phyloP scores from a whole-genome alignment of 92 coral and sea anemone species.

The Galaxea fascicularis region DNA sequence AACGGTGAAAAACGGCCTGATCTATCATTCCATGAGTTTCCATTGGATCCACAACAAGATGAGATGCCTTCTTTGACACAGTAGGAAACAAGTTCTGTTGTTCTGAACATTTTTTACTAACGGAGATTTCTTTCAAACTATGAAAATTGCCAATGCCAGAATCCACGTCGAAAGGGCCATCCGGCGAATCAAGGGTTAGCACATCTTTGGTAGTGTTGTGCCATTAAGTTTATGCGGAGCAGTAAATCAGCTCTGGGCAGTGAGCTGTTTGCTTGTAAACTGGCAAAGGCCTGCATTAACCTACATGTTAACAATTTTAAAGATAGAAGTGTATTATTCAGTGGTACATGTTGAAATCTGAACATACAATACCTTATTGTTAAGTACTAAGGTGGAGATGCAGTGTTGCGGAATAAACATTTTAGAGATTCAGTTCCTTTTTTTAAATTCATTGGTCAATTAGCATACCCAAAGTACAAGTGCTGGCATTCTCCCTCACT shows the following conservation, averaged over 20 bases:
- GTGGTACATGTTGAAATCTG: neutral
- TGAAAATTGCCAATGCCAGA: constrained; percentile 75
- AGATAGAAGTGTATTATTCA: neutral
- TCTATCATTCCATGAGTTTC: no score
- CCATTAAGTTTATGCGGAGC: constrained; percentile 67
- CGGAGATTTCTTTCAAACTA: constrained; percentile 63
- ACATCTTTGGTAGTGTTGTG: constrained; percentile 62
- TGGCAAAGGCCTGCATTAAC: constrained; percentile 68
- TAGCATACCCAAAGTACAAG: no score
- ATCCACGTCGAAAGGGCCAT: constrained; percentile 78
- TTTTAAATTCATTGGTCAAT: no score
- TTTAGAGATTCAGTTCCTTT: neutral
- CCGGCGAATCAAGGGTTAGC: constrained; percentile 67
- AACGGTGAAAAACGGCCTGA: no score
- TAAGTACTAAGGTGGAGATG: no score
- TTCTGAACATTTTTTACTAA: constrained; percentile 61
- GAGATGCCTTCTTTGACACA: no score
- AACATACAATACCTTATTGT: neutral
- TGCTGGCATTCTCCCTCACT: no score
- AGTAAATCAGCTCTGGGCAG: constrained; percentile 72
- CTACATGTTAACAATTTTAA: no score
- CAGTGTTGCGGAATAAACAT: no score
- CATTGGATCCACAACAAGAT: no score
- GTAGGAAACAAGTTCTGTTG: no score
- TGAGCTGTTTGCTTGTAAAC: constrained; percentile 64